These are phyloP conservation scores for Asarcornis scutulata DNA, from an alignment of 2,113 vertebrate species.

Conservation along the genomic window DNA sequence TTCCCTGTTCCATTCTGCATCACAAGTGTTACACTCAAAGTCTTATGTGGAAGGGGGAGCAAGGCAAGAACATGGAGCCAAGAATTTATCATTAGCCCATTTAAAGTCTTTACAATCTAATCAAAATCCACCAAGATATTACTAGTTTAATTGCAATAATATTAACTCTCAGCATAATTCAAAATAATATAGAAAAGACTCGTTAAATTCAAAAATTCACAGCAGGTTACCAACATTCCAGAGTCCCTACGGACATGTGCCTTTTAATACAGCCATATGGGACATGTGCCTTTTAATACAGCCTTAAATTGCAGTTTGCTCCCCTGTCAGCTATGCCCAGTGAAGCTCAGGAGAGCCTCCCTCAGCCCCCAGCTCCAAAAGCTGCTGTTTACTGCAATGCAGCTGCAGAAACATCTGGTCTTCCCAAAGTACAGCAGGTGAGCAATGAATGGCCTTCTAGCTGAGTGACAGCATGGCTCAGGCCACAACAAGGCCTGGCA, in stretches of 20 bases:
- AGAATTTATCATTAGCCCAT: not conserved
- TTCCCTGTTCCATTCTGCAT: not conserved
- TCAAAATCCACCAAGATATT: not conserved
- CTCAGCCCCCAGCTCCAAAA: not conserved
- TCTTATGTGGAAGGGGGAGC: not conserved
- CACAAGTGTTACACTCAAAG: not conserved
- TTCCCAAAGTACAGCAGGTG: not conserved
- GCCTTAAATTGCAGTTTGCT: not conserved
- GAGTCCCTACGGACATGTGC: not conserved
- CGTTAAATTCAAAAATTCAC: not conserved
- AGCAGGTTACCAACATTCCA: not conserved
- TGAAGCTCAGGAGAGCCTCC: not conserved
- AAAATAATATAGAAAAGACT: not conserved
- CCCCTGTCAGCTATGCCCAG: not conserved
- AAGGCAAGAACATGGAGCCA: not conserved
- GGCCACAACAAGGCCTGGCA: not conserved
- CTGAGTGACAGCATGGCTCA: not conserved
- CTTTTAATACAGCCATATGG: not conserved
- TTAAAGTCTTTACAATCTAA: not conserved
- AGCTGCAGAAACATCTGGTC: not conserved
- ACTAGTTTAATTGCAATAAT: not conserved
- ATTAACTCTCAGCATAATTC: not conserved
- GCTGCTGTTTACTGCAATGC: not conserved
- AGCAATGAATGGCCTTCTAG: not conserved
- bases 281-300: not conserved